Percentiles rank a stretch among this genome's conserved stretches.
phyloP scores from a whole-genome alignment of 2,888 invertebrate genomes.

The Thymelicus acteon region DNA sequence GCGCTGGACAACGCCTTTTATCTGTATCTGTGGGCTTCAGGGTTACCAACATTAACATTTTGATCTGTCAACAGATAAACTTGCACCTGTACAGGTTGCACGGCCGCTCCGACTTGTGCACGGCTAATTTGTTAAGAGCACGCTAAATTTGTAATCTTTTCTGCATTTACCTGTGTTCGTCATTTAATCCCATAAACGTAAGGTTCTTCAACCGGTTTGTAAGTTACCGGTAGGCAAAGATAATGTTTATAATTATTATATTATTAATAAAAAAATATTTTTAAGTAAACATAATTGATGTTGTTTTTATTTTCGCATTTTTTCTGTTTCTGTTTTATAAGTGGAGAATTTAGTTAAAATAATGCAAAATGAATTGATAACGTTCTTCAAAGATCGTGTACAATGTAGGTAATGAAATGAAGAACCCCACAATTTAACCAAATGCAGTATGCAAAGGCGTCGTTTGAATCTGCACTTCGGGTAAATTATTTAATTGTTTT shows the following conservation, averaged over 20 bases:
- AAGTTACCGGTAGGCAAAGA: no score
- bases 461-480: constrained; percentile 48
- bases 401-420: no score
- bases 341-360: no score
- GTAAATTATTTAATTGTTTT: constrained; percentile 63
- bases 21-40: constrained; percentile 45
- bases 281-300: no score
- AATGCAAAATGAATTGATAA: no score
- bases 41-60: constrained; percentile 39
- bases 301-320: no score
- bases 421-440: constrained; percentile 16
- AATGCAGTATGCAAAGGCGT: constrained; percentile 24
- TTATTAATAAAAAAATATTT: no score
- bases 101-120: neutral
- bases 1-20: constrained; percentile 43
- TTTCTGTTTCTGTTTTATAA: no score
- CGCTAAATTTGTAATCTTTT: constrained; percentile 30
- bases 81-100: constrained; percentile 18
- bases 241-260: no score
- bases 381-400: no score
- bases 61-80: constrained; percentile 36
- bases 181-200: neutral
- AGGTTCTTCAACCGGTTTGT: neutral
- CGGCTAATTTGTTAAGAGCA: constrained; percentile 27
- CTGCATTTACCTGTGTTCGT: constrained; percentile 21